phyloP scores from a whole-genome alignment of 2,113 vertebrate genomes.

The Prunella himalayana region DNA sequence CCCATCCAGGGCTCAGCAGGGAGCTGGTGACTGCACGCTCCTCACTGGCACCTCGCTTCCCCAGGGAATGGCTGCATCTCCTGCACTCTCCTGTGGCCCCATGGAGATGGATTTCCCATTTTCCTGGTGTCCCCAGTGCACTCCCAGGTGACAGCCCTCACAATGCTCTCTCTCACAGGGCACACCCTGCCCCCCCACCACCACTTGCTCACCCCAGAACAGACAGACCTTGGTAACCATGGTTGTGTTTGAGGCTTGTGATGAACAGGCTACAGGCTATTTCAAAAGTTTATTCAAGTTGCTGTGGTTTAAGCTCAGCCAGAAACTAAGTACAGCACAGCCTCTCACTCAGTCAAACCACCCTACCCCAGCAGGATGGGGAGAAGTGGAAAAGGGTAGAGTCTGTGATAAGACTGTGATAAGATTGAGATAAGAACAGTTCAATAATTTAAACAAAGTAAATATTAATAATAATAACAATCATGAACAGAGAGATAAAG shows the following conservation, averaged over 20 bases:
- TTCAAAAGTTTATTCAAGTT: background rate
- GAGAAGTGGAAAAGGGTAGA: background rate
- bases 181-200: no score
- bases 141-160: background rate
- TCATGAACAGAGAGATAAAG: background rate
- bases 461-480: background rate
- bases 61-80: background rate
- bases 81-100: background rate
- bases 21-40: background rate
- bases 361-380: background rate
- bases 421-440: background rate
- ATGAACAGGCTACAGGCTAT: background rate
- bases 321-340: background rate
- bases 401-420: background rate
- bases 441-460: background rate
- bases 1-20: background rate
- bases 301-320: background rate
- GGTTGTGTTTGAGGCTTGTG: background rate
- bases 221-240: background rate
- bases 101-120: background rate
- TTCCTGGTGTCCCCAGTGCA: background rate
- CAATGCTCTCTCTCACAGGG: background rate
- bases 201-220: background rate
- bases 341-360: background rate
- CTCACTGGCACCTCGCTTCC: accelerated